phyloP scores from a whole-genome alignment of 2,113 vertebrate genomes.

The Bettongia penicillata region DNA sequence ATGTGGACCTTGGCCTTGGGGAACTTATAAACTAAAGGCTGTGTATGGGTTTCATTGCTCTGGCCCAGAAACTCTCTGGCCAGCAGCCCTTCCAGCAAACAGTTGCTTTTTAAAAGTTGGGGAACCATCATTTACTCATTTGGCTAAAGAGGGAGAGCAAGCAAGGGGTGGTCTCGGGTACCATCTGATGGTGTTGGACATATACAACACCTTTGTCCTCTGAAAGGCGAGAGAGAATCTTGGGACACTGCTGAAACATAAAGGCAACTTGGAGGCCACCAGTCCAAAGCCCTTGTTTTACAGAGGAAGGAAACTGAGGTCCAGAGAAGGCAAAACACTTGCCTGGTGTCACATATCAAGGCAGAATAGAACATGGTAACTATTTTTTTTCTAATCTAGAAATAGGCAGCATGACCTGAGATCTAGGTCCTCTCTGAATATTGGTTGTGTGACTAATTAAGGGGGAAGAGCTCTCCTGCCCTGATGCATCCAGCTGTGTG shows the following conservation, averaged over 20 bases:
- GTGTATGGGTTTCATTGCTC: neutral
- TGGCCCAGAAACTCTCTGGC: neutral
- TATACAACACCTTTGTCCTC: neutral
- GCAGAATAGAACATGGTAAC: neutral
- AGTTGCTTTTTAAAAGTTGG: neutral
- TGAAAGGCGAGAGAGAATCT: neutral
- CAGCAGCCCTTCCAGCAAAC: neutral
- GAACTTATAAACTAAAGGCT: neutral
- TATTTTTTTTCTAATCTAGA: neutral
- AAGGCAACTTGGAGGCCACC: neutral
- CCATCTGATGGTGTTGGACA: neutral
- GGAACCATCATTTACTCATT: neutral
- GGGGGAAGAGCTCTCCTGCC: neutral
- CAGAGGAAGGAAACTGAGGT: too few relatives aligned
- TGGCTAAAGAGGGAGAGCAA: neutral
- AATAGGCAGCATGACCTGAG: neutral
- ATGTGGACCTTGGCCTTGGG: neutral
- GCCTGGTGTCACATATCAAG: neutral
- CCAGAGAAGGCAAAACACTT: neutral
- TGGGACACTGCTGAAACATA: neutral
- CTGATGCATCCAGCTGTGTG: neutral
- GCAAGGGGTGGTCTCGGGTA: neutral
- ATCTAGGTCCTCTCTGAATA: neutral
- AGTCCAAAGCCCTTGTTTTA: neutral
- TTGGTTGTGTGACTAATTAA: neutral